Conservation (phyloP, 2,797 vertebrate species). For the Hipposideros larvatus region DNA sequence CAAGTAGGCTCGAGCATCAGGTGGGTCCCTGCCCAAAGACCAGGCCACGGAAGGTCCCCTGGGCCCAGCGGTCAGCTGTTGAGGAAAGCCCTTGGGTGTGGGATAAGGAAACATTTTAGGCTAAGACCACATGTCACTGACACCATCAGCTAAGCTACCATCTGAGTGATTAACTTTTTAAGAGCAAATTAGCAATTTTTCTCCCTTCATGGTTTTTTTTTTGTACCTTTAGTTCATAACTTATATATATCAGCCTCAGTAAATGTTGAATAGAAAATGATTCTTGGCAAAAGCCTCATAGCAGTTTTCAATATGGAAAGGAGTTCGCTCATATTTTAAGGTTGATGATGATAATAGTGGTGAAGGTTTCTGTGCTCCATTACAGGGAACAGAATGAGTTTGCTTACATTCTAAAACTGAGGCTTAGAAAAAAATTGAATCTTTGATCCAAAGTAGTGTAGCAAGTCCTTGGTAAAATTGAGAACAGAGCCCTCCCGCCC, state of each 20-base stretch:
- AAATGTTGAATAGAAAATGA: background rate
- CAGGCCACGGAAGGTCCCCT: background rate
- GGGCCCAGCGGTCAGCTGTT: background rate
- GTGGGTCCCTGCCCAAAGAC: background rate
- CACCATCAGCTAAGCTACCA: background rate
- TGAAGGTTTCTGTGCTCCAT: background rate
- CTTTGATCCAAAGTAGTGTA: background rate
- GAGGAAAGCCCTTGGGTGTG: background rate
- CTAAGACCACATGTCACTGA: background rate
- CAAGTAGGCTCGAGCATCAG: background rate
- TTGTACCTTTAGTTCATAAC: background rate
- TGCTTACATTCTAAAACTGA: background rate
- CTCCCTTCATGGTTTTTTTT: background rate
- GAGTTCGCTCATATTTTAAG: background rate
- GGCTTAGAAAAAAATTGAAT: background rate
- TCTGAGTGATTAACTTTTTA: background rate
- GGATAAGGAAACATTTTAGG: background rate
- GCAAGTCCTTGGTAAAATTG: background rate
- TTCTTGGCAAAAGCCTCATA: background rate
- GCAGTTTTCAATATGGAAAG: background rate
- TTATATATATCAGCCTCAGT: background rate
- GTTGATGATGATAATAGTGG: background rate
- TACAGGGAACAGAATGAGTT: background rate
- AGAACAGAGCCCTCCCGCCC: background rate
- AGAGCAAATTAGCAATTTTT: background rate